phyloP scores from a whole-genome alignment of 1,140 invertebrate genomes.

The Pygmarrhopalites habei region DNA sequence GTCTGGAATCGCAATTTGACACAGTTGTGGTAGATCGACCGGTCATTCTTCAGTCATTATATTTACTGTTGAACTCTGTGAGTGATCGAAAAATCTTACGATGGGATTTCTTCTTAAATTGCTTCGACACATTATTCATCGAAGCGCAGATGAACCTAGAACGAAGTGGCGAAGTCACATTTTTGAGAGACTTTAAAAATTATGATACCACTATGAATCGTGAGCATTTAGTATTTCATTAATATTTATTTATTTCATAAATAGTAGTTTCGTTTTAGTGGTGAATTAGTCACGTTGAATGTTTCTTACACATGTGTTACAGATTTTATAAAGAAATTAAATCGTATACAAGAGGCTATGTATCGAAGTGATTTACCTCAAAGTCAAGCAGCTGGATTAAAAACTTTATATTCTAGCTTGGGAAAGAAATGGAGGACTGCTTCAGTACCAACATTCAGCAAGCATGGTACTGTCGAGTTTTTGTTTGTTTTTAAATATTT shows the following conservation, averaged over 20 bases:
- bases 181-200: conserved; percentile 76
- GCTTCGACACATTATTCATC: conserved; percentile 91
- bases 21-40: conserved; percentile 91
- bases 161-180: conserved; percentile 67
- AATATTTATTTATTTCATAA: conserved; percentile 9
- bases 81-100: conserved; percentile 81
- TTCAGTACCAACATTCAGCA: too few species aligned
- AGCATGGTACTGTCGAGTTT: too few species aligned
- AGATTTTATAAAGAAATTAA: conserved; percentile 79
- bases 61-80: conserved; percentile 87
- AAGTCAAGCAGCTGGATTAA: conserved; percentile 47
- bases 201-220: background rate
- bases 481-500: too few species aligned
- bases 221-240: too few species aligned
- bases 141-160: conserved; percentile 89
- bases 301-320: too few species aligned
- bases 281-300: too few species aligned
- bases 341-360: conserved; percentile 78
- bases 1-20: conserved; percentile 86
- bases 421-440: conserved; percentile 88
- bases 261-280: too few species aligned
- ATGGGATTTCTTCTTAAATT: conserved; percentile 97
- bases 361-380: conserved; percentile 56
- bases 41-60: conserved; percentile 92
- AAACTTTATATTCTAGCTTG: conserved; percentile 82